Evolutionary conservation across 2,113 vertebrate species (phyloP).

Genomic region (Microcebus murinus): DNA sequence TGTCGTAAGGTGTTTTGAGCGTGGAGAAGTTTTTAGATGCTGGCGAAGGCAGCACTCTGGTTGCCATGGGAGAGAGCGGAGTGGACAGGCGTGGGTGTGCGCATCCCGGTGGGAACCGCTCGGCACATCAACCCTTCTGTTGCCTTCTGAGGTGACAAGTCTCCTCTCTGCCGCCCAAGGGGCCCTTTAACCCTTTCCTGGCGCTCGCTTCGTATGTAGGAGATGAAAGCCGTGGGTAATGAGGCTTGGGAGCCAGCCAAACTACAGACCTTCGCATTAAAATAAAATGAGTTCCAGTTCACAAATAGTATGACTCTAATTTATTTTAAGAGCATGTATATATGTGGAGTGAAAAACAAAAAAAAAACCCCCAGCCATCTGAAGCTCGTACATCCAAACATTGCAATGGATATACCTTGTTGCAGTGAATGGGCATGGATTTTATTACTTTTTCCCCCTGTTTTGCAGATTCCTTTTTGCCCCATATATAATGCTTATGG

Average conservation of each 20-base stretch:
- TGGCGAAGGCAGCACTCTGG: conserved; percentile 7
- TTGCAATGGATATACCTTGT: not conserved
- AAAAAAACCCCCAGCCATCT: not conserved
- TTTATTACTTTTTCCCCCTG: not conserved
- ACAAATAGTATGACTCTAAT: not conserved
- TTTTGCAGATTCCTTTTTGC: not conserved
- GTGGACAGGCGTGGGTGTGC: conserved; percentile 39
- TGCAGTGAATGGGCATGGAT: not conserved
- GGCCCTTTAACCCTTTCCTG: conserved; percentile 18
- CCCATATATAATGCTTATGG: not conserved
- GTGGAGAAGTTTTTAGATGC: conserved; percentile 16
- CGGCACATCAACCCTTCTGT: conserved; percentile 4
- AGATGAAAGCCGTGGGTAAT: not conserved
- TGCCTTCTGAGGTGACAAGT: not conserved
- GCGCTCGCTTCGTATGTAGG: not conserved
- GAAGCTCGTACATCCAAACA: not conserved
- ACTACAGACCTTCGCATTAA: not conserved
- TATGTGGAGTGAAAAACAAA: not conserved
- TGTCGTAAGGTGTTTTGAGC: not conserved
- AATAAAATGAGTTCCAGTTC: not conserved
- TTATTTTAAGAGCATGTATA: not conserved
- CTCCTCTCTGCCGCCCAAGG: not conserved
- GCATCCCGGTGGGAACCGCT: conserved; percentile 20
- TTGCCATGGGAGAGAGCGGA: conserved; percentile 58
- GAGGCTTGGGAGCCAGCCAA: conserved; percentile 41